Conservation (phyloP, 1,140 invertebrate species). For the Notospermus geniculatus region DNA sequence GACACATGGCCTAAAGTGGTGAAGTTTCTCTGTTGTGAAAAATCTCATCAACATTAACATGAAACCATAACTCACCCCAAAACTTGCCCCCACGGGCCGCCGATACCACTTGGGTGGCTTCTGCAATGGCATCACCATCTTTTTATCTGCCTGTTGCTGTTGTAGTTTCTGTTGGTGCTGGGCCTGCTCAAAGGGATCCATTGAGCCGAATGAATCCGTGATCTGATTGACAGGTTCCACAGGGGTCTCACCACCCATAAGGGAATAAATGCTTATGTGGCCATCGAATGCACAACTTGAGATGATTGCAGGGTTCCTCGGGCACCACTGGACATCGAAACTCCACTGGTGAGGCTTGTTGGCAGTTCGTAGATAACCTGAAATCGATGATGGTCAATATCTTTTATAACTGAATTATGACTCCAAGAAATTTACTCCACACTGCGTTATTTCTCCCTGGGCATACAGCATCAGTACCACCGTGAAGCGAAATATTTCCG, state of each 20-base stretch:
- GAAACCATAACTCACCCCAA: slow-evolving; percentile 75
- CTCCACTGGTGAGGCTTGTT: slow-evolving; percentile 85
- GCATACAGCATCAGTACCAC: too few species aligned
- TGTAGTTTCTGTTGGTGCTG: slow-evolving; percentile 61
- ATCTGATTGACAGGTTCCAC: slow-evolving; percentile 59
- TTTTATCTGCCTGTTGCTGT: slow-evolving; percentile 32
- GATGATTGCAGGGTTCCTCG: slow-evolving; percentile 79
- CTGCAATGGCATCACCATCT: slow-evolving; percentile 61
- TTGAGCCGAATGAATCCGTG: slow-evolving; percentile 86
- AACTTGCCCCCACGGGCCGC: slow-evolving; percentile 74
- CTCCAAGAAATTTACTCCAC: too few species aligned
- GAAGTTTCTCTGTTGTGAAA: too few species aligned
- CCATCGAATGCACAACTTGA: slow-evolving; percentile 85
- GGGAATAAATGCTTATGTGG: slow-evolving; percentile 80
- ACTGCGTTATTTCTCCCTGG: too few species aligned
- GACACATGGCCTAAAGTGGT: too few species aligned
- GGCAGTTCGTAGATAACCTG: slow-evolving; percentile 79
- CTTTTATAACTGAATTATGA: too few species aligned
- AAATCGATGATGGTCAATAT: too few species aligned
- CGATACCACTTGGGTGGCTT: slow-evolving; percentile 86
- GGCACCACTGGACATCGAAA: slow-evolving; percentile 92
- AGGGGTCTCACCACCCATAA: slow-evolving; percentile 70
- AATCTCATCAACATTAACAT: too few species aligned
- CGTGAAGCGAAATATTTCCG: too few species aligned
- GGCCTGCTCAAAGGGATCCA: slow-evolving; percentile 69